Base-by-base conservation (phyloP, 2,888 invertebrate species). In the Lagria hirta region DNA sequence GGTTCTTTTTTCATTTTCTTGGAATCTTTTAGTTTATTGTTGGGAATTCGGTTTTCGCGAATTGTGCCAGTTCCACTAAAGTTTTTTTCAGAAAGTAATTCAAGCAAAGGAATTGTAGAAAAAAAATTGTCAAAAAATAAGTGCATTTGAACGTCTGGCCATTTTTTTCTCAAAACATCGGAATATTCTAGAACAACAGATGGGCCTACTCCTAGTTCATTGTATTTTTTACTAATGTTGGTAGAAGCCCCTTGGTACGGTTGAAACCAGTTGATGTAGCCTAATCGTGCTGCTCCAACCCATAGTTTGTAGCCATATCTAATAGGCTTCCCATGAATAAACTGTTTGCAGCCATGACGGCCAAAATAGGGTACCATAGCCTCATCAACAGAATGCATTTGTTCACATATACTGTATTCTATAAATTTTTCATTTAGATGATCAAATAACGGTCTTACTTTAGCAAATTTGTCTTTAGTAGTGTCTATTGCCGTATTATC, bases 341-440 rank as follows among this genome's bases (percentile, higher is more conserved):
- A 54, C 36, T 59, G 55, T 13, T 60, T 57, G 33, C 57, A 57
- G 27, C 54, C 54, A 49, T 61, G 57, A 24, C 60, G 49, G 12
- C 62, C 65, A 54, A 56, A 69, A 45, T 69, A 68, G 11, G 64
- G 61, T 12, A 62, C 54, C 64, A 66, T 64, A 3, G 60, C 54
- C 48, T 66, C 67, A 49, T 66, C 67, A 40, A 65, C 44, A 38
- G 57, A 55, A 45, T 60, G 51, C 36, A 58, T 33, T 45, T 63
- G 52, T 51, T 60, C 58, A 28, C 53, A 26, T 29, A 52, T 54
- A 47, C 57, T 46, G 53, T 53, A 52, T 42, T 58, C 47, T 26
- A 55, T 8, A 55, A 55, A 61, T 34, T 46, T 57, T 38, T 48
- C 30, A 44, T 58, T 62, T 17, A 62, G 46, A 17, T 15, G 16